Evolutionary conservation across 2,888 invertebrate species (phyloP).

Genomic region (Eristalinus sepulchralis): DNA sequence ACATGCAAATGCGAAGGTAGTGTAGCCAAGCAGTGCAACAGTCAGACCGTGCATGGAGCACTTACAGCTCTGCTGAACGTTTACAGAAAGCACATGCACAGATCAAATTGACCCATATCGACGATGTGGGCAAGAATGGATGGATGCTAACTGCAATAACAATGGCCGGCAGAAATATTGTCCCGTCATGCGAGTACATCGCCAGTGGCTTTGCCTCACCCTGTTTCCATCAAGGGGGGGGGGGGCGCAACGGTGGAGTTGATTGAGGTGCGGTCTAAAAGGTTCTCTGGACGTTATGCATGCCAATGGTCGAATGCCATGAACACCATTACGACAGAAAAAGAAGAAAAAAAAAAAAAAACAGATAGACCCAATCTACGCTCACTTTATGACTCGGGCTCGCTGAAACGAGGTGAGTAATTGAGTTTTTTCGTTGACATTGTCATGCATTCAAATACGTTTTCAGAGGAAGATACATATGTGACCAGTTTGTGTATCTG

Average conservation of each 20-base stretch:
- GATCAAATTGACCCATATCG: not conserved
- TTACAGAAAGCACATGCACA: not conserved
- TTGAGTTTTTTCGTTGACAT: not conserved
- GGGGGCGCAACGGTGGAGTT: not conserved
- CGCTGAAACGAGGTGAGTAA: not conserved
- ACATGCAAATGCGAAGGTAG: not conserved
- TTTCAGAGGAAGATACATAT: not conserved
- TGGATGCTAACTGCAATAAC: not conserved
- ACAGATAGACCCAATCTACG: not conserved
- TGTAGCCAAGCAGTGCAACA: not conserved
- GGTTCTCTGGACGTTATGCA: not conserved
- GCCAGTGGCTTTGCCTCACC: not conserved
- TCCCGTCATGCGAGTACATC: not conserved
- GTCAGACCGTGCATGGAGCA: not conserved
- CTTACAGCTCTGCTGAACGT: not conserved
- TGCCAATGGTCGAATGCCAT: not conserved
- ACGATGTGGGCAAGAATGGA: not conserved
- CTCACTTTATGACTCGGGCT: not conserved
- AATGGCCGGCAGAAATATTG: not conserved
- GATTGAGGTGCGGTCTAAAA: not conserved
- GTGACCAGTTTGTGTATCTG: not conserved
- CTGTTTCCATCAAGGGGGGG: not conserved
- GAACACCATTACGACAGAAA: not conserved
- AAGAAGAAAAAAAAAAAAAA: not conserved
- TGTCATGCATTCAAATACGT: not conserved